phyloP scores from a whole-genome alignment of 2,888 invertebrate species.

The Steinernema carpocapsae region DNA sequence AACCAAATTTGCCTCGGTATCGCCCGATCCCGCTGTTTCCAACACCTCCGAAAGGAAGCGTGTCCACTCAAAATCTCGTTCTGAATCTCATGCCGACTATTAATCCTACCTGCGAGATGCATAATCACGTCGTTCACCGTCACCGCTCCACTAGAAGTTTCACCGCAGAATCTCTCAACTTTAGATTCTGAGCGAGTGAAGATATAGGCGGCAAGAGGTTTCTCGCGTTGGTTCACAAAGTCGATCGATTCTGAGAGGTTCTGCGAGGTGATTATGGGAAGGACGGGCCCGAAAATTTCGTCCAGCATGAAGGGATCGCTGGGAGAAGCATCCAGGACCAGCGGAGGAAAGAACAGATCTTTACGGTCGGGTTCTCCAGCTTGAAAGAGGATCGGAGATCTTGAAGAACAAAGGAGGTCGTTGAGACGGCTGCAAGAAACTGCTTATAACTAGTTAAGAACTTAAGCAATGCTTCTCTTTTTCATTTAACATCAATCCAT shows the following conservation, averaged over 20 bases:
- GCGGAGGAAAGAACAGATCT: constrained; percentile 85
- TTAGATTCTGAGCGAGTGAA: constrained; percentile 74
- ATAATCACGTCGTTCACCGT: constrained; percentile 84
- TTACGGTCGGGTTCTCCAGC: constrained; percentile 81
- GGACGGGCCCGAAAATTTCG: constrained; percentile 94
- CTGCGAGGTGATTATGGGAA: constrained; percentile 84
- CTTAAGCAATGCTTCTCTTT: too few species aligned
- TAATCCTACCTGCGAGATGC: constrained; percentile 77
- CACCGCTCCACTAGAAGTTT: constrained; percentile 80
- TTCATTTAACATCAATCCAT: too few species aligned
- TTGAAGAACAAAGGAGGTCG: not conserved
- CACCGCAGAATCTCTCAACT: constrained; percentile 45
- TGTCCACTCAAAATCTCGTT: constrained; percentile 75
- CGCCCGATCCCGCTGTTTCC: constrained; percentile 87
- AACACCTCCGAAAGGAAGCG: constrained; percentile 92
- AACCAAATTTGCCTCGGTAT: constrained; percentile 84
- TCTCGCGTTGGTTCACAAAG: constrained; percentile 80
- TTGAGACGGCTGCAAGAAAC: not conserved
- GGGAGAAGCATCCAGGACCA: constrained; percentile 75
- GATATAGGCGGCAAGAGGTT: constrained; percentile 85
- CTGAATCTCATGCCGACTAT: constrained; percentile 61
- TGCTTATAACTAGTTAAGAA: too few species aligned
- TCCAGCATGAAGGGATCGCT: constrained; percentile 77
- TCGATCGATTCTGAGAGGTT: constrained; percentile 88
- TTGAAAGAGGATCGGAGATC: constrained; percentile 21